Evolutionary conservation across 2,113 vertebrate genomes (phyloP).

Genomic region (Lontra canadensis): DNA sequence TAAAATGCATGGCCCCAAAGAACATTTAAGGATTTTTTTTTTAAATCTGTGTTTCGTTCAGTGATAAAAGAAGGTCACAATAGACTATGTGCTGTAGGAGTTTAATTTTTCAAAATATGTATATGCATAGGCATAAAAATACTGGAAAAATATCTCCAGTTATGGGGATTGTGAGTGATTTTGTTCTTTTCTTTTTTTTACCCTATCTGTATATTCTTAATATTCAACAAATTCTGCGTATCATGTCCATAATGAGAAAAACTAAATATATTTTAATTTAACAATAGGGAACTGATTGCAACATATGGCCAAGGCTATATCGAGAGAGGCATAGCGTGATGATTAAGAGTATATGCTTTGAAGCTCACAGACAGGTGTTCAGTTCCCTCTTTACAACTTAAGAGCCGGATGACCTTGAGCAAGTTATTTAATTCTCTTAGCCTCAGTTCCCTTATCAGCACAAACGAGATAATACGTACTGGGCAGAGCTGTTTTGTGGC

Average conservation of each 20-base stretch:
- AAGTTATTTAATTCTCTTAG: slow-evolving; percentile 20
- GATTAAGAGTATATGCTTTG: slow-evolving; percentile 59
- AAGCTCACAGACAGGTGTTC: slow-evolving; percentile 65
- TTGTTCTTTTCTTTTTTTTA: slow-evolving; percentile 35
- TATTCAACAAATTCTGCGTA: slow-evolving; percentile 40
- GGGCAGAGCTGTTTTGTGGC: slow-evolving; percentile 27
- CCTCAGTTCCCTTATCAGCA: slow-evolving; percentile 37
- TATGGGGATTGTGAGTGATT: background rate
- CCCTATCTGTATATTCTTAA: slow-evolving; percentile 53
- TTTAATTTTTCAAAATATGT: slow-evolving; percentile 17
- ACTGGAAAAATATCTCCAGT: background rate
- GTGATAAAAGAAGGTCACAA: background rate
- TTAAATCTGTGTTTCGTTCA: background rate
- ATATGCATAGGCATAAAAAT: background rate
- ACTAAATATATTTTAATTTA: slow-evolving; percentile 70
- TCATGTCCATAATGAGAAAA: slow-evolving; percentile 55
- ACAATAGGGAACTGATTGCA: slow-evolving; percentile 71
- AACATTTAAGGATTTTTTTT: background rate
- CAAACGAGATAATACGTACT: background rate
- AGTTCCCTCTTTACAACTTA: slow-evolving; percentile 50
- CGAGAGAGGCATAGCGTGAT: background rate
- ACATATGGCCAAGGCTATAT: slow-evolving; percentile 48
- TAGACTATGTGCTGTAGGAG: background rate
- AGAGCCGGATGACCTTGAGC: slow-evolving; percentile 65
- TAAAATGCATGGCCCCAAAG: background rate